Percentiles rank a stretch among this genome's conserved stretches.
These are phyloP conservation scores for Caenorhabditis sp. DNA, from an alignment of 2,888 invertebrate species.

Conservation along the genomic window DNA sequence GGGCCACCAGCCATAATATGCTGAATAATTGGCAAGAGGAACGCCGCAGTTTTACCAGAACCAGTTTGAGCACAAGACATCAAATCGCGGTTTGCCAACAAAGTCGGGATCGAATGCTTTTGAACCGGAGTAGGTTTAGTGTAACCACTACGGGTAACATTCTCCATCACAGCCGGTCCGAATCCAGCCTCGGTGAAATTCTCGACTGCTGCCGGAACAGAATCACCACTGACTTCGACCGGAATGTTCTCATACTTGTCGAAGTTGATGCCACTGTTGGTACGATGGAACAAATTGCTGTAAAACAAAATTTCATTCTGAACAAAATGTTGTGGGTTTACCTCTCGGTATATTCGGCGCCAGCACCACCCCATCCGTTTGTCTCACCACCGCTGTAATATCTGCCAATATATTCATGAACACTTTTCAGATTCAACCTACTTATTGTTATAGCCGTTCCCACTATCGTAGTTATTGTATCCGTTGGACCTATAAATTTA, in stretches of 20 bases:
- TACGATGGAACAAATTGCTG: constrained; percentile 84
- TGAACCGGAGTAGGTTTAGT: constrained; percentile 87
- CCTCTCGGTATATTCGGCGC: constrained; percentile 40
- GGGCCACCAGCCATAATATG: constrained; percentile 89
- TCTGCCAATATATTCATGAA: constrained; percentile 29
- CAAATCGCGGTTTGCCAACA: constrained; percentile 88
- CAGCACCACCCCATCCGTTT: constrained; percentile 40
- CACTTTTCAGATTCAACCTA: not conserved
- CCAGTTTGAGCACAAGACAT: constrained; percentile 92
- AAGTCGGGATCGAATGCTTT: constrained; percentile 98
- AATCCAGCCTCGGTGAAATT: constrained; percentile 84
- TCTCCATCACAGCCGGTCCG: constrained; percentile 83
- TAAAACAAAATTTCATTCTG: not conserved
- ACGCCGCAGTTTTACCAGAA: constrained; percentile 98
- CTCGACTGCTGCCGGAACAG: constrained; percentile 93
- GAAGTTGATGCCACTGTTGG: constrained; percentile 98
- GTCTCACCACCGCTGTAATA: constrained; percentile 44
- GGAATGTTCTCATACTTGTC: constrained; percentile 99
- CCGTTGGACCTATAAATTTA: constrained; percentile 32
- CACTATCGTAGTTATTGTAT: constrained; percentile 39
- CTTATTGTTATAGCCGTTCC: constrained; percentile 52
- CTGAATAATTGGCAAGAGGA: constrained; percentile 97
- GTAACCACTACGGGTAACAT: constrained; percentile 84
- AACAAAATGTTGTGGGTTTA: not conserved
- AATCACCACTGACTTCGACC: constrained; percentile 98